Conservation (phyloP, 2,888 invertebrate genomes). For the Koerneria pararmatus region DNA sequence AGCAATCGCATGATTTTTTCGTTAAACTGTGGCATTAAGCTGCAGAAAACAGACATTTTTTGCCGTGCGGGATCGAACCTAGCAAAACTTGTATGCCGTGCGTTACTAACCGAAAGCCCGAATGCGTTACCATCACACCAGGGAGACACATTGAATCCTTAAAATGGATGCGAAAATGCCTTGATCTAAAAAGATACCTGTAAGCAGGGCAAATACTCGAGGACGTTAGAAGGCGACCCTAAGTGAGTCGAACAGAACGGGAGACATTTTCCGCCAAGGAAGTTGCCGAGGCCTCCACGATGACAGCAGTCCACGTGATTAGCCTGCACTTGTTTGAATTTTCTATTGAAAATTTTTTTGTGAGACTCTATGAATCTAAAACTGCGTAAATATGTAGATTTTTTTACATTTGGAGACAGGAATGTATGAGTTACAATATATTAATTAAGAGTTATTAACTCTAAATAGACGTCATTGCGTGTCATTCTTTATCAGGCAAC, state of each 20-base stretch:
- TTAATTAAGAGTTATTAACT: background rate
- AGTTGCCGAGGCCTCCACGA: conserved; percentile 38
- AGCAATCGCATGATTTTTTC: too few relatives aligned
- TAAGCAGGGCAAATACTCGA: conserved; percentile 50
- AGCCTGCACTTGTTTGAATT: conserved; percentile 19
- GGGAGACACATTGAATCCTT: too few relatives aligned
- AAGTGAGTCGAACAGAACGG: conserved; percentile 52
- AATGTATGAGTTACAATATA: background rate
- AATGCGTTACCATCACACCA: too few relatives aligned
- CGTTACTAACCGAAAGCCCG: too few relatives aligned
- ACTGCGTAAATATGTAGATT: too few relatives aligned
- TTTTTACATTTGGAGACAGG: background rate
- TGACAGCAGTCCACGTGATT: conserved; percentile 49
- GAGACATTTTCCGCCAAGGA: conserved; percentile 53
- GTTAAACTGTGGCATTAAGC: too few relatives aligned
- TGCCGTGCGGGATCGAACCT: too few relatives aligned
- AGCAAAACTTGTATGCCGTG: too few relatives aligned
- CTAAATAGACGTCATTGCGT: background rate
- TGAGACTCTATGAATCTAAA: background rate
- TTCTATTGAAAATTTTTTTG: background rate
- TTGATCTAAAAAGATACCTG: too few relatives aligned
- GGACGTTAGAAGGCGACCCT: conserved; percentile 51
- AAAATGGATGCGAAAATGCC: too few relatives aligned
- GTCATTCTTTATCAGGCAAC: too few relatives aligned
- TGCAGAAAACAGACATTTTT: too few relatives aligned